Evolutionary conservation across 2,113 vertebrate species (phyloP).

Genomic region (Aegotheles bennettii): DNA sequence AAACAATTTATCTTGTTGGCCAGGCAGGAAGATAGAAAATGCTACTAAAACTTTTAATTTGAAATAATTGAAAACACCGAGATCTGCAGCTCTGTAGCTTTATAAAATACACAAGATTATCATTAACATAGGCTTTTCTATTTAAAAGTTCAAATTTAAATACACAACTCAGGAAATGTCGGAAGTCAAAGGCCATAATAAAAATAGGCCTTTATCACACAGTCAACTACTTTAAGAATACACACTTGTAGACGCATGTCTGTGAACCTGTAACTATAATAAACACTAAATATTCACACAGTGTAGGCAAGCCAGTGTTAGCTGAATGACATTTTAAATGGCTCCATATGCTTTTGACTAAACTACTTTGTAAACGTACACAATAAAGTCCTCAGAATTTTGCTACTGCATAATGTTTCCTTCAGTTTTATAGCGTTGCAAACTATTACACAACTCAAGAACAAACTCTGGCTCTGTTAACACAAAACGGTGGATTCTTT

Average conservation of each 20-base stretch:
- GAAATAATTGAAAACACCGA: neutral
- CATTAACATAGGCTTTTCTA: neutral
- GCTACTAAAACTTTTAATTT: neutral
- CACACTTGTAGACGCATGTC: neutral
- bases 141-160: neutral
- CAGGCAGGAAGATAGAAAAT: neutral
- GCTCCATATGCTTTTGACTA: neutral
- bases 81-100: neutral
- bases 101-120: neutral
- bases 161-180: neutral
- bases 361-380: neutral
- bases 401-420: neutral
- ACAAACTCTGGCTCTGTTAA: neutral
- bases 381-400: neutral
- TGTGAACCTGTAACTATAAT: neutral
- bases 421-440: neutral
- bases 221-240: neutral
- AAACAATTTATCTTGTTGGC: neutral
- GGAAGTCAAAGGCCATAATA: neutral
- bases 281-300: neutral
- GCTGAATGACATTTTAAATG: slow-evolving; percentile 6
- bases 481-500: neutral
- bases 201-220: neutral
- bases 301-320: neutral
- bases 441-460: neutral